Percentiles rank a stretch among this genome's conserved stretches.
phyloP scores from a whole-genome alignment of 2,888 invertebrate genomes.

The Aphidoletes aphidimyza region DNA sequence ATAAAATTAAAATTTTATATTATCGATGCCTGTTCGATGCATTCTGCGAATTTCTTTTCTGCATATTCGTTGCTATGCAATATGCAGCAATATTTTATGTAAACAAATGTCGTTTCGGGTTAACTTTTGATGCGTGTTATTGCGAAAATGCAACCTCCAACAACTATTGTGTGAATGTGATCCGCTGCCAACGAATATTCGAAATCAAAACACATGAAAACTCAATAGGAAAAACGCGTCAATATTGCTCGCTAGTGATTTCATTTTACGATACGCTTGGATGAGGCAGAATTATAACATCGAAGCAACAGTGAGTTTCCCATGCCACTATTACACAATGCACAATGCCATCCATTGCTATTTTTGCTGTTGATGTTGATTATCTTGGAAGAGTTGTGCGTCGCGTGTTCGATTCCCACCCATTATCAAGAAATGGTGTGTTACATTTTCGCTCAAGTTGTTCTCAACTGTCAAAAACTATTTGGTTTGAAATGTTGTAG shows the following conservation, averaged over 20 bases:
- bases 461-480: conserved; percentile 36
- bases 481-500: conserved; percentile 20
- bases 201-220: background rate
- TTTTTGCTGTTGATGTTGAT: background rate
- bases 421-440: background rate
- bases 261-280: background rate
- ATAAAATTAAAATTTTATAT: too few relatives aligned
- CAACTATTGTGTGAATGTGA: too few relatives aligned
- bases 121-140: too few relatives aligned
- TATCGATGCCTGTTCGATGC: too few relatives aligned
- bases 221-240: background rate
- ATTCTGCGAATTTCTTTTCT: background rate
- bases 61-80: too few relatives aligned
- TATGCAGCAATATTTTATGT: too few relatives aligned
- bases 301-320: background rate
- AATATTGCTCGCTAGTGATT: background rate
- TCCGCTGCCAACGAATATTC: background rate
- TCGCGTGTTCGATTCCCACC: background rate
- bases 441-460: conserved; percentile 32
- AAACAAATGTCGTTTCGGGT: too few relatives aligned
- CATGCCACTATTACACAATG: background rate
- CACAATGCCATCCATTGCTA: too few relatives aligned
- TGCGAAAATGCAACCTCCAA: too few relatives aligned
- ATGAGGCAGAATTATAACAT: background rate
- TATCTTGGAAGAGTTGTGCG: background rate